Evolutionary conservation across 1,140 invertebrate genomes (phyloP), one percentile per base, ranked within the genome.

Genomic region (Calycopis cecrops): DNA sequence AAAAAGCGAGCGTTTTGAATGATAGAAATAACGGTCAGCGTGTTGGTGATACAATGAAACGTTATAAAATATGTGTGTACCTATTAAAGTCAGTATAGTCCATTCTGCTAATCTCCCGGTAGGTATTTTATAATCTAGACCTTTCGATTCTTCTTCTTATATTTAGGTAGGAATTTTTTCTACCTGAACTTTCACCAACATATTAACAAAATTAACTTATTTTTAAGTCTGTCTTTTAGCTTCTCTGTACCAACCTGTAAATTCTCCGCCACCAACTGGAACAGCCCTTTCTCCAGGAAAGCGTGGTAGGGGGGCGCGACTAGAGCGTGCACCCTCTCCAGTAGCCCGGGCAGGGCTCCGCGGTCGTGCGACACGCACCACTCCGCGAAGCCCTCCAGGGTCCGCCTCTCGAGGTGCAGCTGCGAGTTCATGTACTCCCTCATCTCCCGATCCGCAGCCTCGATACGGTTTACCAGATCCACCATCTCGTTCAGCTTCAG

Each of bases 381-480:
- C 38, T 84, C 80, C 0, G 93, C 93, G 62, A 94, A 94, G 62
- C 92, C 90, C 63, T 92, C 79, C 21, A 94, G 65, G 0, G 94
- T 95, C 40, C 83, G 86, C 35, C 76, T 74, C 69, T 94, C 93
- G 35, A 91, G 85, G 33, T 89, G 77, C 35, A 84, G 85, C 49
- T 88, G 79, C 10, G 88, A 38, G 0, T 68, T 52, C 35, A 88
- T 79, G 67, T 92, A 93, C 17, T 85, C 76, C 6, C 88, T 50
- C 87, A 93, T 92, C 59, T 87, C 74, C 0, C 83, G 63, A 53
- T 92, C 90, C 0, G 89, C 82, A 1, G 88, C 86, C 0, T 90
- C 79, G 11, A 94, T 88, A 1, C 90, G 77, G n/a, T 86, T 88
- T 38, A 93, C 63, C 17, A 90, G 87, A 49, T 90, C 88, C 0